phyloP scores from a whole-genome alignment of 2,113 vertebrate genomes.

The Pterocles orientalis region DNA sequence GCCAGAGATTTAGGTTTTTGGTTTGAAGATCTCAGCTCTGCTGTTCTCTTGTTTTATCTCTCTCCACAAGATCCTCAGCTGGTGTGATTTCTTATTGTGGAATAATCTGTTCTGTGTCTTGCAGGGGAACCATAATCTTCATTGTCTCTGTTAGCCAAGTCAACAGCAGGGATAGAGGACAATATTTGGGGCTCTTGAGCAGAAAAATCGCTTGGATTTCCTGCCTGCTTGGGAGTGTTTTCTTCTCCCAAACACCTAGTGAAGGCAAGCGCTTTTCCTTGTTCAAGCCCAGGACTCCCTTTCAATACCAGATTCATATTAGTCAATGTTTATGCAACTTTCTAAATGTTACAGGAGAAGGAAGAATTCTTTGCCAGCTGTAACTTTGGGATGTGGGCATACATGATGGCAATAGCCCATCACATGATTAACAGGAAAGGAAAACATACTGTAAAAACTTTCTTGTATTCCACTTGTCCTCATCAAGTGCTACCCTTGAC shows the following conservation, averaged over 20 bases:
- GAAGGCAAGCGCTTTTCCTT: neutral
- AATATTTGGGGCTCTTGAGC: neutral
- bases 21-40: neutral
- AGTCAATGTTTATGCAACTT: neutral
- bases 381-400: neutral
- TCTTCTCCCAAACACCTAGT: neutral
- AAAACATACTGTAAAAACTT: neutral
- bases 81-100: neutral
- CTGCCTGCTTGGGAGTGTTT: neutral
- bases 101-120: neutral
- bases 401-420: neutral
- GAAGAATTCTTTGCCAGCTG: neutral
- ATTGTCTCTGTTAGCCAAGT: neutral
- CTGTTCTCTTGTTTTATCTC: neutral
- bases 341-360: neutral
- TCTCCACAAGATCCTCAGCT: neutral
- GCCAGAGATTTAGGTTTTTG: neutral
- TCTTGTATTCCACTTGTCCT: neutral
- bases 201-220: neutral
- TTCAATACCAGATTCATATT: neutral
- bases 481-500: neutral
- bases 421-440: neutral
- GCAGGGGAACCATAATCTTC: neutral
- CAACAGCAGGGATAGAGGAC: neutral
- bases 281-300: neutral